Evolutionary conservation across 2,888 invertebrate species (phyloP), one percentile per base, ranked within the genome.

Genomic region (Azorinus chamasolen): DNA sequence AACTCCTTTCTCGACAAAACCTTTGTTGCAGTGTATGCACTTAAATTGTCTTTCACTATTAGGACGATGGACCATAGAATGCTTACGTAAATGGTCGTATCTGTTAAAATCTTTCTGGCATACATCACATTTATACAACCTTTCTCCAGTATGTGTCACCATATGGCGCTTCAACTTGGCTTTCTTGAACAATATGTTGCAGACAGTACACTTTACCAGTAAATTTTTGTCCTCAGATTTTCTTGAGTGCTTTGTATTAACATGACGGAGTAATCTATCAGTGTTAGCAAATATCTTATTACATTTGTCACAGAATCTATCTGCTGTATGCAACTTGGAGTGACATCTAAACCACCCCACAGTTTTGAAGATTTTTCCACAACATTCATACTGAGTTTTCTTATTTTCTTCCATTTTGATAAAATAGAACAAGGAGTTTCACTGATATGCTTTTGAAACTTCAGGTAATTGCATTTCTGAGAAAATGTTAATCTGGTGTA

Each of bases 21-120:
- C 63, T 54, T 63, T 68, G 16, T 58, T 55, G 51, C 74, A 74
- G 14, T 62, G 5, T 6, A 41, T n/a, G 48, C 74, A 74, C 20
- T 57, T 68, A 25, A 51, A 46, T n/a, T 45, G 18, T n/a, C 74
- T 45, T 27, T 68, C 74, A 24, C 41, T 50, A 27, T 55, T 57
- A 32, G 74, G 74, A 20, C 45, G 43, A 58, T 74, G 74, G 8
- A 63, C 53, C 27, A 59, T 68, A 8, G 22, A 10, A 25, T 74
- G 74, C 53, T 74, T 74, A 43, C 41, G 16, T 18, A 74, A 37
- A 58, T 74, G 74, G 58, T 74, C 74, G 53, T 74, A 63, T n/a
- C 74, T 37, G 12, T 45, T 50, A 46, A 74, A 74, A 14, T 50
- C 18, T 14, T 24, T 25, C 4, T 63, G 37, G 53, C 74, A 74